phyloP scores from a whole-genome alignment of 2,113 vertebrate species.

The Lepisosteus osseus region DNA sequence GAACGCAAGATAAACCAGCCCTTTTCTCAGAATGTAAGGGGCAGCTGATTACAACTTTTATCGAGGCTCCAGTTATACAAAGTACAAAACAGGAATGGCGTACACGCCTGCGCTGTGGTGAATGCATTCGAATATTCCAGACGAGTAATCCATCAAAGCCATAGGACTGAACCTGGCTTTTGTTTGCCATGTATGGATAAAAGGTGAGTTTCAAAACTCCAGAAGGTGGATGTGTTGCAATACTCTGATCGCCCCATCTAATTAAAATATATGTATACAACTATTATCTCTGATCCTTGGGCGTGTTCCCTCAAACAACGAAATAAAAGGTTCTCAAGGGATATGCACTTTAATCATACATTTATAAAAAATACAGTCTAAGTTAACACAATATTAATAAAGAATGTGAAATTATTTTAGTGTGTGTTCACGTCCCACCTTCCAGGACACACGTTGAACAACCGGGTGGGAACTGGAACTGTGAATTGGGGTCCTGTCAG shows the following conservation, averaged over 20 bases:
- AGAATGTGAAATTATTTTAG: too few relatives aligned
- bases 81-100: neutral
- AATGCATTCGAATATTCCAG: neutral
- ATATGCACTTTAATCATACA: neutral
- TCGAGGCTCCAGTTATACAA: neutral
- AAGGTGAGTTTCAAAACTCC: neutral
- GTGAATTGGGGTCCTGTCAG: too few relatives aligned
- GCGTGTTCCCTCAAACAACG: neutral
- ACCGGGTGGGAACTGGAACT: too few relatives aligned
- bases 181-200: neutral
- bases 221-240: neutral
- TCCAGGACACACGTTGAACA: too few relatives aligned
- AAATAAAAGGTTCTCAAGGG: neutral
- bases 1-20: conserved; percentile 63
- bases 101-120: neutral
- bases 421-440: too few relatives aligned
- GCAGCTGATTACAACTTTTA: neutral
- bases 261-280: neutral
- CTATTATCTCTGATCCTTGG: neutral
- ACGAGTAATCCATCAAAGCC: neutral
- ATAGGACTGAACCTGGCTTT: neutral
- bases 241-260: neutral
- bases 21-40: conserved; percentile 58
- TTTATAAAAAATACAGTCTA: too few relatives aligned
- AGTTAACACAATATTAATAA: too few relatives aligned